Evolutionary conservation across 2,797 vertebrate species (phyloP).

Genomic region (Peromyscus nudipes): DNA sequence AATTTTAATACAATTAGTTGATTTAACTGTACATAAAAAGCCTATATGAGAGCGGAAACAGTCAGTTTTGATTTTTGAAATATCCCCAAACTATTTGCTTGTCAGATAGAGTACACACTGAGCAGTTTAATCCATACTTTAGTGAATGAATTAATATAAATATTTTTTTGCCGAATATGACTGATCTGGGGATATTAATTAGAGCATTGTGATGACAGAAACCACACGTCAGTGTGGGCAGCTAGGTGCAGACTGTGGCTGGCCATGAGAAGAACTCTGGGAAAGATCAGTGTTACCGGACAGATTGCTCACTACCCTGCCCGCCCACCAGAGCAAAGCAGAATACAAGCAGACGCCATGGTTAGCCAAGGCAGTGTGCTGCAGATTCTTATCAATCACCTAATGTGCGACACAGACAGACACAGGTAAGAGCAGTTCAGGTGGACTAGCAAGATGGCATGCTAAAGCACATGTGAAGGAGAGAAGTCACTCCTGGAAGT

Average conservation of each 20-base stretch:
- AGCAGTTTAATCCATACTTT: neutral
- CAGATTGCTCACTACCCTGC: neutral
- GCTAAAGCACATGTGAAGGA: neutral
- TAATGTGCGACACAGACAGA: neutral
- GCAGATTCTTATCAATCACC: neutral
- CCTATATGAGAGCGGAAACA: neutral
- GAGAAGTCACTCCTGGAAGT: neutral
- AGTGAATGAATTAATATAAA: neutral
- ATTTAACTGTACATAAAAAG: neutral
- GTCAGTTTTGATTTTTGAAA: neutral
- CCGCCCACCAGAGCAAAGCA: neutral
- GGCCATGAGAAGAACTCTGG: neutral
- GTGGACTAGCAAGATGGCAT: neutral
- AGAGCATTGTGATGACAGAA: neutral
- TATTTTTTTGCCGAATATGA: neutral
- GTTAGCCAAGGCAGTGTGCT: neutral
- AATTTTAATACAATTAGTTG: constrained; percentile 23
- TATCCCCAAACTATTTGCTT: neutral
- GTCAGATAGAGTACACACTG: neutral
- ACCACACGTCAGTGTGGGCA: neutral
- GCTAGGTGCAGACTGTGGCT: neutral
- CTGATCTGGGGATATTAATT: neutral
- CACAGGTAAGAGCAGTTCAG: neutral
- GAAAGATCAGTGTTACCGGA: neutral
- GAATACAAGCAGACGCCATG: neutral